Percentiles rank a stretch among this genome's conserved stretches.
Evolutionary conservation across 2,113 vertebrate genomes (phyloP).

Genomic region (Baryphthengus martii): DNA sequence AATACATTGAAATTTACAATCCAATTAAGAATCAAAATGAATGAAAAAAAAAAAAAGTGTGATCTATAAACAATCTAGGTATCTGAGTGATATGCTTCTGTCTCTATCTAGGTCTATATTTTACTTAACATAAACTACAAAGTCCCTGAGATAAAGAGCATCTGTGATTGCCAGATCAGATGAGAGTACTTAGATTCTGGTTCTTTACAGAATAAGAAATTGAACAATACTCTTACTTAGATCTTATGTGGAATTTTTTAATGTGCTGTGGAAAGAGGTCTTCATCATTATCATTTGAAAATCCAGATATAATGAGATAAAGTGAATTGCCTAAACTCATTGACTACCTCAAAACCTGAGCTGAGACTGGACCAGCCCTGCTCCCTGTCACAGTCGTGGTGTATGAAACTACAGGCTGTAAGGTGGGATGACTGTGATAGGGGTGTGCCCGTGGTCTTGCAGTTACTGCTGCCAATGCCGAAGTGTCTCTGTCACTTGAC

Average conservation of each 20-base stretch:
- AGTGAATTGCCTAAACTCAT: background rate
- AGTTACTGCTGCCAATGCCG: background rate
- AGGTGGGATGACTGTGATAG: background rate
- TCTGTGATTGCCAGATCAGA: background rate
- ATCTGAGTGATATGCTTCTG: background rate
- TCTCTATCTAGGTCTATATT: background rate
- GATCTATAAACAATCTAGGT: background rate
- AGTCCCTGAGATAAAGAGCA: background rate
- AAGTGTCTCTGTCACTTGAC: background rate
- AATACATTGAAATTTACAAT: background rate
- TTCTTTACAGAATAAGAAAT: background rate
- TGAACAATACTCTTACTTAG: background rate
- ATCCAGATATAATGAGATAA: background rate
- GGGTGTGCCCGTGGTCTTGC: background rate
- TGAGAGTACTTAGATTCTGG: background rate
- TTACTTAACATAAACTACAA: background rate
- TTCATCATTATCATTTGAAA: background rate
- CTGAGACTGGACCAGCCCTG: background rate
- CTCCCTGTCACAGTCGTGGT: background rate
- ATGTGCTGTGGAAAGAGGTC: background rate
- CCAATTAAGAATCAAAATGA: background rate
- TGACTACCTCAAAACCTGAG: background rate
- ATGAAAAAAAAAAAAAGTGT: background rate
- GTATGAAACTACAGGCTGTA: background rate
- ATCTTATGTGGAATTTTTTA: rapidly evolving